These are phyloP conservation scores for Reticulitermes speratus DNA, from an alignment of 1,140 invertebrate genomes.

Conservation along the genomic window DNA sequence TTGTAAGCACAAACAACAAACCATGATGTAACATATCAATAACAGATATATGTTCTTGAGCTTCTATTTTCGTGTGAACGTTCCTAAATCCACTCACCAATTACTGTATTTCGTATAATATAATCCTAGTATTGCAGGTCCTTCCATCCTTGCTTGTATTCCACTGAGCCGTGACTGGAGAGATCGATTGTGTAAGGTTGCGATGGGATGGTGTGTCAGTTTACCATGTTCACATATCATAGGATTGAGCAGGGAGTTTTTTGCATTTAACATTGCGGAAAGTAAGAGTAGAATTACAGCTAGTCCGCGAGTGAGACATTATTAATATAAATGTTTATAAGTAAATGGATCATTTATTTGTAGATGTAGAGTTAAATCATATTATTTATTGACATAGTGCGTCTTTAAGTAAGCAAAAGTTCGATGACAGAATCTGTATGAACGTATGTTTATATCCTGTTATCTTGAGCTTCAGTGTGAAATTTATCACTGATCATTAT, in stretches of 20 bases:
- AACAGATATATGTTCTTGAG: no score
- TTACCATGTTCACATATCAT: background rate
- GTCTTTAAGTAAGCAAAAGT: background rate
- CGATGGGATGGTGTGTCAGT: background rate
- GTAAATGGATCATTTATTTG: background rate
- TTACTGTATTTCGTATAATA: no score
- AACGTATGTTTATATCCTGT: background rate
- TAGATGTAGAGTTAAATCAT: background rate
- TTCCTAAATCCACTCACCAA: no score
- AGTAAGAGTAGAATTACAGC: background rate
- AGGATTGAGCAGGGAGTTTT: background rate
- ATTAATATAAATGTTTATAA: background rate
- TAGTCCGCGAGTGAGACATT: background rate
- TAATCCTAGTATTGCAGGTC: no score
- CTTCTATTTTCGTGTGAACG: no score
- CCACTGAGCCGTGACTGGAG: background rate
- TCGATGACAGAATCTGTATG: background rate
- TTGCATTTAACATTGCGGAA: background rate
- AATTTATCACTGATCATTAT: constrained; percentile 41
- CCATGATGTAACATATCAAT: no score
- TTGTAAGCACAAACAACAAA: no score
- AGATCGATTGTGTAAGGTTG: background rate
- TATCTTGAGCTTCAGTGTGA: background rate
- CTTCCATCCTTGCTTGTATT: no score
- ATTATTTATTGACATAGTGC: background rate